Evolutionary conservation across 2,113 vertebrate genomes (phyloP).

Genomic region (Oceanodroma tethys): DNA sequence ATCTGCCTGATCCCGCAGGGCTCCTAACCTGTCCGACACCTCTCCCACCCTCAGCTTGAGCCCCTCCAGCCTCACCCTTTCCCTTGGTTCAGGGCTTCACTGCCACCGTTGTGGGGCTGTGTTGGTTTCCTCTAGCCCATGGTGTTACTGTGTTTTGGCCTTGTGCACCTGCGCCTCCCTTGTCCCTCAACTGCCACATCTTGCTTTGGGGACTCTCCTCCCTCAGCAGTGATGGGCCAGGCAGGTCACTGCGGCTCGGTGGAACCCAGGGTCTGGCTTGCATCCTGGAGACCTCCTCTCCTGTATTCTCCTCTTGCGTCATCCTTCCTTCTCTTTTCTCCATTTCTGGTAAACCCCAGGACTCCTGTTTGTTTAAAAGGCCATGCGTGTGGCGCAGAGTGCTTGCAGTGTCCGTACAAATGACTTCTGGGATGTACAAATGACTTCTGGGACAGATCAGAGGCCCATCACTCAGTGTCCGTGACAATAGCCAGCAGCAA

Average conservation of each 20-base stretch:
- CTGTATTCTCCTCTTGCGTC: not conserved
- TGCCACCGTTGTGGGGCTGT: not conserved
- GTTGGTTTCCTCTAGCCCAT: not conserved
- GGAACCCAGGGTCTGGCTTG: fast-evolving
- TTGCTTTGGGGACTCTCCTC: not conserved
- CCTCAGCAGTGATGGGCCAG: not conserved
- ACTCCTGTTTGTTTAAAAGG: not conserved
- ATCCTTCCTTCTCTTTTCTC: not conserved
- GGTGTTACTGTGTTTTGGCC: not conserved
- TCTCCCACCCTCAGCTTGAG: not conserved
- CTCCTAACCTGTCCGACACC: not conserved
- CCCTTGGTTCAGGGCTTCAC: not conserved
- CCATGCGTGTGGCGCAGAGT: not conserved
- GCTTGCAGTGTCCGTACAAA: not conserved
- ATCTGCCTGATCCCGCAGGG: not conserved
- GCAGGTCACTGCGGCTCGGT: not conserved
- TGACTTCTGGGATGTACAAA: not conserved
- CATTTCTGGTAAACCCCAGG: not conserved
- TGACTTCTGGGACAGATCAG: not conserved
- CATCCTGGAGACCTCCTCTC: not conserved
- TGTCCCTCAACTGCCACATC: fast-evolving
- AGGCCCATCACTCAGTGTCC: not conserved
- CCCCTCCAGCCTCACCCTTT: not conserved
- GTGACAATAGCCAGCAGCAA: not conserved
- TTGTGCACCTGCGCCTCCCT: not conserved